Percentiles rank a stretch among this genome's conserved stretches.
phyloP scores from a whole-genome alignment of 2,888 invertebrate species.

The Oscheius sp. region DNA sequence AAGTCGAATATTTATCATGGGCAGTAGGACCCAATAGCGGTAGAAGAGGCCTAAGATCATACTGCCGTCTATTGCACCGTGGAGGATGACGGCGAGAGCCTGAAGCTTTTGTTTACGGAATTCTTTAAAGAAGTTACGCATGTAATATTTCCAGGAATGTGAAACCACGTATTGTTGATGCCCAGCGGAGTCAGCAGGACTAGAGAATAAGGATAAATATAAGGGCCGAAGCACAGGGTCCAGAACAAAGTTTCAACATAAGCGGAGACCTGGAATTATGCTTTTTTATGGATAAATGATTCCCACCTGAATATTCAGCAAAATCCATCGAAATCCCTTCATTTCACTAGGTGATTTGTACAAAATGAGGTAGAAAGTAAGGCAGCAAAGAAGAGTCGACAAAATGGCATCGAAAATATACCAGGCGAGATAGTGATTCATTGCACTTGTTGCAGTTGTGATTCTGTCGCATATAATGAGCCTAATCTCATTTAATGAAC shows the following conservation, averaged over 20 bases:
- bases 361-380: not conserved
- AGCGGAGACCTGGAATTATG: not conserved
- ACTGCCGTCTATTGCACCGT: not conserved
- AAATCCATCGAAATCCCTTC: not conserved
- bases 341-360: not conserved
- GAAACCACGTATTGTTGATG: not conserved
- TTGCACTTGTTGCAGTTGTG: no score
- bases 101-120: not conserved
- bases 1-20: not conserved
- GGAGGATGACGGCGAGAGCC: not conserved
- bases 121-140: not conserved
- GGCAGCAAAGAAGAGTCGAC: not conserved
- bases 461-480: no score
- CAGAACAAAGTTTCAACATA: not conserved
- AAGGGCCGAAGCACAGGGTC: constrained; percentile 5
- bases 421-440: not conserved
- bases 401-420: not conserved
- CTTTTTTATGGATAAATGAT: not conserved
- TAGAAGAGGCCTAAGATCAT: not conserved
- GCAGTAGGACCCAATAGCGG: constrained; percentile 12
- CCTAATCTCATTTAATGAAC: no score
- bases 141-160: not conserved
- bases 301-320: not conserved
- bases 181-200: not conserved
- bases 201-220: not conserved